Evolutionary conservation across 2,888 invertebrate genomes (phyloP), one percentile per base, ranked within the genome.

Genomic region (Xylota sylvarum): DNA sequence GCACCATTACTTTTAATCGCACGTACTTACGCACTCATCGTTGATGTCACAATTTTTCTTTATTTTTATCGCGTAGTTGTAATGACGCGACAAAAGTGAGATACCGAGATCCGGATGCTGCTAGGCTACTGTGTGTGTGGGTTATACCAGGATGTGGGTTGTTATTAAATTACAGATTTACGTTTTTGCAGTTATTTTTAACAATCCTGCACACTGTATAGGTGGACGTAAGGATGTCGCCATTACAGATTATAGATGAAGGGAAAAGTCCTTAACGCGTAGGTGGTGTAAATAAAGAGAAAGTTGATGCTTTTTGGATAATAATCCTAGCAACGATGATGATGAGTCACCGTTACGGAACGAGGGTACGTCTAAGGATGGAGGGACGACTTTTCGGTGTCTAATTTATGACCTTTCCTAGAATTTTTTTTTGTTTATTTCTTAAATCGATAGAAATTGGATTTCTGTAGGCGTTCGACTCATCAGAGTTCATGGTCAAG

Each of bases 11-110:
- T 37, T 37, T 64, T 64, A 79, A 64, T 72, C 50, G 64, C 72
- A 72, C 70, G 56, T 58, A 79, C 56, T 72, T 72, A 79, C 64
- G 58, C 72, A 79, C 65, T 79, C 72, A 55, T 70, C 56, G 52
- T 40, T 52, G 43, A 43, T 48, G 55, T 72, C 55, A 35, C 43
- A 60, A 62, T 64, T 69, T 72, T 23, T 23, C 3, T 60, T 72
- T 50, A 55, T 70, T 72, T 55, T 37, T 65, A 37, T 72, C 64
- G 48, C 46, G 56, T 43, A 55, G 64, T 56, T 56, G 72, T 50
- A 64, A 72, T 72, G 79, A 72, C 35, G 64, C 55, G 50, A 73
- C 32, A 62, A 60, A 50, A 52, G n/a, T 62, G 35, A 60, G 27
- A 56, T 50, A 27, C 35, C 17, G 50, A 62, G 55, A 62, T 27